These are phyloP conservation scores for Chrysaora quinquecirrha DNA, from an alignment of 30 jellyfish, hydroid and myxozoan species.

Conservation along the genomic window DNA sequence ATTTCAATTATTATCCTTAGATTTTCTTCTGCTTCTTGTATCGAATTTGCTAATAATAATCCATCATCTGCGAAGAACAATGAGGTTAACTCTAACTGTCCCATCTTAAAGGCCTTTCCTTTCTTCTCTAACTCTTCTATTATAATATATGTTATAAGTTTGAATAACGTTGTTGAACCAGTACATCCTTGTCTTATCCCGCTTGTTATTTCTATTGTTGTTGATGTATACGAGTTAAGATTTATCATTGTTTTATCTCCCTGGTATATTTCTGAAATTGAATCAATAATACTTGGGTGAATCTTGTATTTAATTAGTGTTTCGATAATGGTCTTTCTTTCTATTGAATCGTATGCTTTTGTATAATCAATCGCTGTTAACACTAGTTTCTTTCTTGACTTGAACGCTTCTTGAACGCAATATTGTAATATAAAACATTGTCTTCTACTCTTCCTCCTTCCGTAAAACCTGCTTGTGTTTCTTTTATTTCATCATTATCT, in stretches of 20 bases:
- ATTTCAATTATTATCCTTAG: not conserved
- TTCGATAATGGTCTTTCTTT: not conserved
- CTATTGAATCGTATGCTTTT: not conserved
- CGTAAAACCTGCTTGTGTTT: not conserved
- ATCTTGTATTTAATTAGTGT: not conserved
- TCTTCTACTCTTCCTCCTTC: not conserved
- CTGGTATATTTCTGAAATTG: not conserved
- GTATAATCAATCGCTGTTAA: not conserved
- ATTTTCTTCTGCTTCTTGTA: constrained; percentile 18
- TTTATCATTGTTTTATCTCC: no score
- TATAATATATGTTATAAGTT: not conserved
- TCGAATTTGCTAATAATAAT: constrained; percentile 5
- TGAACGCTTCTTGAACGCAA: not conserved
- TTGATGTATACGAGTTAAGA: no score
- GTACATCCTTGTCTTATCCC: not conserved
- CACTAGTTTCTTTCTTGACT: not conserved
- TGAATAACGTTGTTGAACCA: not conserved
- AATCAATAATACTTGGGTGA: not conserved
- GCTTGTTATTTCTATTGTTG: not conserved
- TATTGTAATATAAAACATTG: not conserved
- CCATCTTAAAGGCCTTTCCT: not conserved
- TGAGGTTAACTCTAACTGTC: not conserved
- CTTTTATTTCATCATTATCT: not conserved
- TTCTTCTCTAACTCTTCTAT: not conserved
- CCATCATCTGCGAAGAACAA: constrained; percentile 21